These are phyloP conservation scores for Tetrao urogallus DNA, from an alignment of 2,113 vertebrate species.

Conservation along the genomic window DNA sequence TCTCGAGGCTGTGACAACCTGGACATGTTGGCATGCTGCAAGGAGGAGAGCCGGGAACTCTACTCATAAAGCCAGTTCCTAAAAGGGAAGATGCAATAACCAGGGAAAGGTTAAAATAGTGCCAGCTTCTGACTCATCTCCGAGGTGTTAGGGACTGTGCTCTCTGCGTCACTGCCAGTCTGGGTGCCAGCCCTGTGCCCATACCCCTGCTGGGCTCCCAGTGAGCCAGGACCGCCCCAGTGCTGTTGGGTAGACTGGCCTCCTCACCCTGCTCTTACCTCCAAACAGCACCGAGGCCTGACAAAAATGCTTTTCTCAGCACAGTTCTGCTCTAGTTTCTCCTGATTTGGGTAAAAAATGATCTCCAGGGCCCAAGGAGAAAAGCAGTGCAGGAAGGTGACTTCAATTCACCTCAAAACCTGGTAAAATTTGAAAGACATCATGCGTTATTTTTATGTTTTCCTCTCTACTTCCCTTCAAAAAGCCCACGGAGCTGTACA, in stretches of 20 bases:
- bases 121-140: slow-evolving; percentile 5
- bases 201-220: not conserved
- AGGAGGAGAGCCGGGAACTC: not conserved
- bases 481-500: not conserved
- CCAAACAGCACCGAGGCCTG: not conserved
- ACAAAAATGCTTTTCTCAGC: slow-evolving; percentile 54
- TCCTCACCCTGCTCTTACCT: not conserved
- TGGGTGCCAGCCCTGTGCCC: not conserved
- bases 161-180: not conserved
- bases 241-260: not conserved
- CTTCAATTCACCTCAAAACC: slow-evolving; percentile 66
- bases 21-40: not conserved
- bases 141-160: not conserved
- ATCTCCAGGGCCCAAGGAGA: slow-evolving; percentile 20
- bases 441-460: slow-evolving; percentile 53
- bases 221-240: not conserved
- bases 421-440: slow-evolving; percentile 26
- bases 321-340: slow-evolving; percentile 59
- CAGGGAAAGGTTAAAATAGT: slow-evolving; percentile 3
- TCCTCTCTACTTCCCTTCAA: not conserved
- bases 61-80: not conserved
- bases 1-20: not conserved
- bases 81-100: not conserved
- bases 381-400: slow-evolving; percentile 56
- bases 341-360: slow-evolving; percentile 17